Evolutionary conservation across 2,113 vertebrate species (phyloP).

Genomic region (Ursus arctos): DNA sequence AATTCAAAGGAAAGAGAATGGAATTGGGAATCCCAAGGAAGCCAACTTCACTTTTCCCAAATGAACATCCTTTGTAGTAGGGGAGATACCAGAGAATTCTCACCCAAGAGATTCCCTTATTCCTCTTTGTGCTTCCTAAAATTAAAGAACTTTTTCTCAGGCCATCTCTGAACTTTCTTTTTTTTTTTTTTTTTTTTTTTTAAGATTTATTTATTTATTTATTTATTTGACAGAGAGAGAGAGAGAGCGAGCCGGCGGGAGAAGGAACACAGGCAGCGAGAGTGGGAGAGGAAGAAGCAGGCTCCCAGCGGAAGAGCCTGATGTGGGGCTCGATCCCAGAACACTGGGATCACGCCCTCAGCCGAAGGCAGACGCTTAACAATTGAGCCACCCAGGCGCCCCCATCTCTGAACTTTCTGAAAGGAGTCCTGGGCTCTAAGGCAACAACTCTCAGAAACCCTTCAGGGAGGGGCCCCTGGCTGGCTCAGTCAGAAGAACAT

Average conservation of each 20-base stretch:
- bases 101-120: background rate
- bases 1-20: background rate
- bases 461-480: background rate
- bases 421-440: background rate
- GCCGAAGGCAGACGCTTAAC: too few relatives aligned
- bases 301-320: too few relatives aligned
- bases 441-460: constrained; percentile 7
- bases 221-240: too few relatives aligned
- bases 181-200: too few relatives aligned
- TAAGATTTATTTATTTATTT: too few relatives aligned
- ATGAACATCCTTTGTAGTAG: background rate
- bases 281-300: too few relatives aligned
- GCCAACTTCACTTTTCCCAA: constrained; percentile 3
- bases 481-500: background rate
- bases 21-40: background rate
- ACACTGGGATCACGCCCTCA: too few relatives aligned
- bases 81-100: background rate
- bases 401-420: constrained; percentile 21
- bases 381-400: too few relatives aligned
- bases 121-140: background rate
- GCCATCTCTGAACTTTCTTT: background rate
- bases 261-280: too few relatives aligned
- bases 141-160: background rate
- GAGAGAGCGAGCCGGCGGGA: too few relatives aligned
- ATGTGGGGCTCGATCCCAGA: too few relatives aligned